Percentiles rank a stretch among this genome's conserved stretches.
Evolutionary conservation across 2,888 invertebrate genomes (phyloP).

Genomic region (Protophormia terraenovae): DNA sequence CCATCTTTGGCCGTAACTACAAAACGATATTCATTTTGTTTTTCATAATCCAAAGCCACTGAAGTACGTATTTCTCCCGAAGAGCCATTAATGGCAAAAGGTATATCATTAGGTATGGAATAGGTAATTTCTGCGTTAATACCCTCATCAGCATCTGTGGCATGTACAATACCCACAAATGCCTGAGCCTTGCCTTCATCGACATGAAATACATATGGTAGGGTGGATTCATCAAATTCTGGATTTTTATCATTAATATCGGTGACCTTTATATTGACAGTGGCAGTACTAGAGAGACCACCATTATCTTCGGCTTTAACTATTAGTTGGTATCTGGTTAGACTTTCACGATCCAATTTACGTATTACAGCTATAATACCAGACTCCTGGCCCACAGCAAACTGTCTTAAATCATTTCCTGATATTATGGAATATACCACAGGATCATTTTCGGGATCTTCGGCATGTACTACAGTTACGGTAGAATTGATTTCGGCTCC

Average conservation of each 20-base stretch:
- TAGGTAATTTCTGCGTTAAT: slow-evolving; percentile 91
- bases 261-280: slow-evolving; percentile 93
- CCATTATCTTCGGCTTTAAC: slow-evolving; percentile 94
- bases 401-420: slow-evolving; percentile 94
- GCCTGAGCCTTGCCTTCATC: slow-evolving; percentile 86
- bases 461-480: slow-evolving; percentile 91
- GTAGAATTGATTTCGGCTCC: slow-evolving; percentile 94
- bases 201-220: slow-evolving; percentile 91
- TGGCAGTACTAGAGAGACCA: slow-evolving; percentile 90
- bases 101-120: slow-evolving; percentile 89
- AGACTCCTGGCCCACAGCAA: slow-evolving; percentile 91
- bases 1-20: slow-evolving; percentile 95
- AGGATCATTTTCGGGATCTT: slow-evolving; percentile 93
- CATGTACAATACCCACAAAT: slow-evolving; percentile 90
- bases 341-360: slow-evolving; percentile 92
- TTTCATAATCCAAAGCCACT: slow-evolving; percentile 90
- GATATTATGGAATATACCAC: slow-evolving; percentile 93
- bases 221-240: slow-evolving; percentile 87
- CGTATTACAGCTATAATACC: slow-evolving; percentile 94
- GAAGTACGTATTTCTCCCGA: slow-evolving; percentile 91
- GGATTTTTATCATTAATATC: slow-evolving; percentile 97
- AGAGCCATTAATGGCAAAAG: slow-evolving; percentile 89
- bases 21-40: slow-evolving; percentile 87
- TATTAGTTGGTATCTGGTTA: slow-evolving; percentile 93
- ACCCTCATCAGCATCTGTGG: slow-evolving; percentile 92